A percentile compares a stretch with the other conserved stretches of the same genome.
phyloP scores from a whole-genome alignment of 2,888 invertebrate species.

The Drosophila phalerata region DNA sequence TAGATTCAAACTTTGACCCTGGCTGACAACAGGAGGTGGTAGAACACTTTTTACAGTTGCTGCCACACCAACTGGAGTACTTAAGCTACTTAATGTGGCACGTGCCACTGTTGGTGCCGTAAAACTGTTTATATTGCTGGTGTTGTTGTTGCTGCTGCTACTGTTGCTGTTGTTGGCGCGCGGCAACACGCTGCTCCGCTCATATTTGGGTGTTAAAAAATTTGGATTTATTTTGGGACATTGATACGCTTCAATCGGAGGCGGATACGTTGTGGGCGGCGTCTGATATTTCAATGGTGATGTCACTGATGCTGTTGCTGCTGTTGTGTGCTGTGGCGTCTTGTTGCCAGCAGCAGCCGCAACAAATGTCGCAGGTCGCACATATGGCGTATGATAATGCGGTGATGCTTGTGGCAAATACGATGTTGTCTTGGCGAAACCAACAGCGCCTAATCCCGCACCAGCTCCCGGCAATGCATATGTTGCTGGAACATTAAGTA shows the following conservation, averaged over 20 bases:
- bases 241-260: conserved; percentile 85
- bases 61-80: conserved; percentile 23
- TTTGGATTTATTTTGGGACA: conserved; percentile 85
- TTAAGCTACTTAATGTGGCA: conserved; percentile 21
- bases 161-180: conserved; percentile 68
- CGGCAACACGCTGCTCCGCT: conserved; percentile 77
- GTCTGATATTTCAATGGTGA: conserved; percentile 84
- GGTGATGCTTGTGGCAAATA: conserved; percentile 83
- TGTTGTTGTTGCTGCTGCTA: conserved; percentile 32
- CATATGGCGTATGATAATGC: conserved; percentile 79
- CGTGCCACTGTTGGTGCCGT: conserved; percentile 19
- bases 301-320: conserved; percentile 56
- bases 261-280: conserved; percentile 84
- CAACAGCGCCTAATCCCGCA: conserved; percentile 30
- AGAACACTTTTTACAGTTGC: conserved; percentile 7
- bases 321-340: conserved; percentile 58
- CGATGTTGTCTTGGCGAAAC: conserved; percentile 73
- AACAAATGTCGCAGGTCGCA: conserved; percentile 78
- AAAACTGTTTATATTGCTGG: conserved; percentile 20
- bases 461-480: conserved; percentile 74
- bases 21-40: conserved; percentile 17
- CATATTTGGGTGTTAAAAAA: conserved; percentile 85
- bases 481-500: conserved; percentile 82
- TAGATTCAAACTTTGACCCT: conserved; percentile 52
- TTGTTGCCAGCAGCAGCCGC: conserved; percentile 57